These are phyloP conservation scores for Aphyosemion australe DNA, from an alignment of 2,113 vertebrate genomes.

Conservation along the genomic window DNA sequence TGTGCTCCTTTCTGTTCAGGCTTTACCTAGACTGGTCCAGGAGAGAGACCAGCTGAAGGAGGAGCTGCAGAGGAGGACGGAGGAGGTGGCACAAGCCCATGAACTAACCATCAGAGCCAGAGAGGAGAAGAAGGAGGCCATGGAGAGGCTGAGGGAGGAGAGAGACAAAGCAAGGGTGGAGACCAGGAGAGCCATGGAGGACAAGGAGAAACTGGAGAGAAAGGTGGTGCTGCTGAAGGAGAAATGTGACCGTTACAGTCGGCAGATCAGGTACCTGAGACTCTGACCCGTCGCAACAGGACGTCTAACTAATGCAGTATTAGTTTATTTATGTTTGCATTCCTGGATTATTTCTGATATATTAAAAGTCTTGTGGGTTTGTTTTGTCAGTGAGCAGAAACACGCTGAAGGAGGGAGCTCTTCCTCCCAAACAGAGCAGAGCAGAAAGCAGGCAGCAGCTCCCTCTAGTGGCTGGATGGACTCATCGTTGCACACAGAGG, in stretches of 20 bases:
- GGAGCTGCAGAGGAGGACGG: slow-evolving; percentile 75
- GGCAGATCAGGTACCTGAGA: slow-evolving; percentile 64
- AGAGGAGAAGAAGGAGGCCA: slow-evolving; percentile 78
- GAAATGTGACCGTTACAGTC: slow-evolving; percentile 77
- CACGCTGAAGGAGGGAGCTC: slow-evolving; percentile 14
- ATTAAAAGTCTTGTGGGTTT: background rate
- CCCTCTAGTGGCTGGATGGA: slow-evolving; percentile 47
- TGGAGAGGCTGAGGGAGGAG: slow-evolving; percentile 58
- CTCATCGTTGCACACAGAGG: slow-evolving; percentile 73
- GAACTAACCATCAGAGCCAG: slow-evolving; percentile 62
- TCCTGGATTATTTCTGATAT: background rate
- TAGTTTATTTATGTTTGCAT: background rate
- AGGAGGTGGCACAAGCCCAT: slow-evolving; percentile 66
- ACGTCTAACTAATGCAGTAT: background rate
- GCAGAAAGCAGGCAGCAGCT: slow-evolving; percentile 42
- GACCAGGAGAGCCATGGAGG: slow-evolving; percentile 67
- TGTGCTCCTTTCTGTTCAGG: slow-evolving; percentile 16
- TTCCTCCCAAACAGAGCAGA: slow-evolving; percentile 15
- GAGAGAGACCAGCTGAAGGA: slow-evolving; percentile 77
- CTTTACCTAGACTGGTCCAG: slow-evolving; percentile 62
- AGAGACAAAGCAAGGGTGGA: slow-evolving; percentile 59
- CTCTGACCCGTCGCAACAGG: too few species aligned
- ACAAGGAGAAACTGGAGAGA: slow-evolving; percentile 79
- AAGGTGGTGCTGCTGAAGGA: slow-evolving; percentile 81
- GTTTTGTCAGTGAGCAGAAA: slow-evolving; percentile 68